Evolutionary conservation across 2,888 invertebrate genomes (phyloP).

Genomic region (Elysia crispata): DNA sequence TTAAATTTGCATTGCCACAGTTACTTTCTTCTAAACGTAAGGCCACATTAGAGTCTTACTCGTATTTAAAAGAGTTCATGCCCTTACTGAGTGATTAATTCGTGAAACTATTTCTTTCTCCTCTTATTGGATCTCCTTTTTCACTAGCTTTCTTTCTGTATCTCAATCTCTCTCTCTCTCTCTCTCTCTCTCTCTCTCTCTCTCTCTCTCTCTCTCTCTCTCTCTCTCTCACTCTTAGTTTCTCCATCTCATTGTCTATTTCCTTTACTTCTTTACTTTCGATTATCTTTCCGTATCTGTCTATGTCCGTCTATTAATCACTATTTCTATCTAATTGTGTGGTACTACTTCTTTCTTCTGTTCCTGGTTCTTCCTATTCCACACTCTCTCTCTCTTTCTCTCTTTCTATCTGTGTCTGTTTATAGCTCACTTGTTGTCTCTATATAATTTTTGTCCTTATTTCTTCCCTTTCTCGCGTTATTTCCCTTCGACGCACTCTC

Average conservation of each 20-base stretch:
- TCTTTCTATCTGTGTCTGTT: not conserved
- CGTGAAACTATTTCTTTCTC: too few species aligned
- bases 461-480: conserved; percentile 9
- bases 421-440: not conserved
- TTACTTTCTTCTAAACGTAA: too few species aligned
- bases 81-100: too few species aligned
- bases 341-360: not conserved
- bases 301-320: not conserved
- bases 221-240: not conserved
- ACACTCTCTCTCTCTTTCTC: not conserved
- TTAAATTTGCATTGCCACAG: too few species aligned
- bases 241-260: not conserved
- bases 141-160: not conserved
- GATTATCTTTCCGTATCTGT: not conserved
- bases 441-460: too few species aligned
- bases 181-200: not conserved
- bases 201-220: conserved; percentile 7
- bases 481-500: not conserved
- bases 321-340: not conserved
- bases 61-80: too few species aligned
- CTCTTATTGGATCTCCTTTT: not conserved
- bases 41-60: too few species aligned
- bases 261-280: not conserved
- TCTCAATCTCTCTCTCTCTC: not conserved
- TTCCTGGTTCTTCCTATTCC: too few species aligned